Base-by-base conservation (phyloP, 2,113 vertebrate species). In the Sialia sialis region DNA sequence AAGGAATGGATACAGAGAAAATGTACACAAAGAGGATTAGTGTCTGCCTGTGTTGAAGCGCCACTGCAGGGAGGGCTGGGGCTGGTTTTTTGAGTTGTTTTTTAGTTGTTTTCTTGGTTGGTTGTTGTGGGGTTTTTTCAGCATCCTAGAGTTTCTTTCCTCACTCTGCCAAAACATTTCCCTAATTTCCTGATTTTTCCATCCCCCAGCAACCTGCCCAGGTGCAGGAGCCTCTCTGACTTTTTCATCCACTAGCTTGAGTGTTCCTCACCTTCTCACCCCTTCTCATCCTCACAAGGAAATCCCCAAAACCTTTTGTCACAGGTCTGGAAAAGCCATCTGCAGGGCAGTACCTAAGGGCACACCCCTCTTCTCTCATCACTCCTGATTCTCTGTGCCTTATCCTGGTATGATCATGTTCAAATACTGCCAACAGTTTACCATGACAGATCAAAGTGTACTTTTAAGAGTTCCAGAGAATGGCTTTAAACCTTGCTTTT, bases 51-150 rank as follows among this genome's bases (percentile, higher is more conserved):
- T 32, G 17, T 16, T 58, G 17, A 62, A 83, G 18, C 41, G 21
- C 16, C 16, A 6, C 8, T n/a, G 15, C 14, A 72, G 16, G 6
- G 10, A 68, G 15, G 7, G 19, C 23, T 77, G 23, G 3, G 1
- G 4, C 16, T 49, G 29, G 2, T 25, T 44, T 38, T 32, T 13
- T 9, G 12, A 13, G 10, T 10, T 30, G 2, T 1, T 7, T 55
- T 48, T 29, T 39, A 43, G 8, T 43, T 70, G 6, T 44, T 23
- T 64, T 54, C 52, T 36, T 38, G 7, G 8, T 41, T 34, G 52
- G 5, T 46, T 63, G 38, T 44, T 76, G 52, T 0, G 1, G 10
- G 14, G 0, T 3, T n/a, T n/a, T 66, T 58, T 41, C 38, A 55
- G 41, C 44, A 52, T 52, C 23, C n/a, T 67, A 9, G 54, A 59